Base-by-base conservation (phyloP, 2,113 vertebrate genomes). In the Myotis brandtii region DNA sequence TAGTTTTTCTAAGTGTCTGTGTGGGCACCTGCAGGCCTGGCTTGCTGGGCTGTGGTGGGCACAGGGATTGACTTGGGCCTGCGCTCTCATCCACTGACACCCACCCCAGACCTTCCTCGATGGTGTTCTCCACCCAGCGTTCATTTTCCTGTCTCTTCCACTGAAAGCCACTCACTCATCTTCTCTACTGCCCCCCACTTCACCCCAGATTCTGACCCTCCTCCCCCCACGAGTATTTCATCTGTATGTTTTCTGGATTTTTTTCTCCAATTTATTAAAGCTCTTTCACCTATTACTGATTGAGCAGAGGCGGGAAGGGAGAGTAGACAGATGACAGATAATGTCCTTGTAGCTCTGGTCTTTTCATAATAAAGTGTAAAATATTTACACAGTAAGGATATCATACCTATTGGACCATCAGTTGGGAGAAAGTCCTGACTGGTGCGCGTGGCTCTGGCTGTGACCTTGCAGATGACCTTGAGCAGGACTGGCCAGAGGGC, bases 321-420 rank as follows among this genome's bases (percentile, higher is more conserved):
- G 18, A 27, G 16, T 73, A 17, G 40, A 83, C 7, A 62, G 48
- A 82, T 32, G 37, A 67, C 34, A 66, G 59, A 79, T 11, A 81
- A 32, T 23, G 34, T 76, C 67, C 54, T 87, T 91, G n/a, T 87
- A 32, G 91, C 30, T n/a, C 3, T 81, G 72, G 34, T 54, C 46
- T 54, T 91, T 93, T 82, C n/a, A 72, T 83, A 97, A 96, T 89
- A 93, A 93, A 96, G 43, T 9, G 3, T n/a, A 72, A 91, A 79
- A 23, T 84, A 93, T 73, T 96, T 97, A 82, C 83, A 97, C 93
- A 87, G 37, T 25, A 85, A 76, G 27, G n/a, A 70, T 81, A 85
- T 40, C 6, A 43, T 76, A 32, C 23, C 76, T 64, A 30, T 17
- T 40, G 13, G 32, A 59, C 5, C 69, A 11, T 54, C 10, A 25